Evolutionary conservation across 1,140 invertebrate genomes (phyloP), one percentile per base, ranked within the genome.

Genomic region (Polypedilum vanderplanki): DNA sequence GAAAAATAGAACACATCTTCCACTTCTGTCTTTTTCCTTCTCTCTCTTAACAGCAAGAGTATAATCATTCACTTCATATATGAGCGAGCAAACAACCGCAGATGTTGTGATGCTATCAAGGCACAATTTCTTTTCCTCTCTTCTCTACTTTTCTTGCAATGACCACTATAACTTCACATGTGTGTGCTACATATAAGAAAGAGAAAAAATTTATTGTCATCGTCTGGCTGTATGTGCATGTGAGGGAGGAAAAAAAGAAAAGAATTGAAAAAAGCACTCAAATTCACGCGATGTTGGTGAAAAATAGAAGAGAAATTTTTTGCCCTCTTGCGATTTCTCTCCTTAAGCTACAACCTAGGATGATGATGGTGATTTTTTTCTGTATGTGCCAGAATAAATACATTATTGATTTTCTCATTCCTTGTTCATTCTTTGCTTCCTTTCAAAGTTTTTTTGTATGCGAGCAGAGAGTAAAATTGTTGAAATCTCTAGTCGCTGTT

Each of bases 321-420:
- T n/a, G 46, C n/a, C n/a, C 46, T 57, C n/a, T n/a, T 57, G 46
- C 46, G 46, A 57, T 57, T 33, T 57, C 12, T 57, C 15, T 57
- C 46, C 46, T 9, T 57, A n/a, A n/a, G 12, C 46, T 57, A 33
- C 24, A 33, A 33, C 24, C 24, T 33, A 33, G 24, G 24, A 33
- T 33, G 24, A 33, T 33, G 24, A 33, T 33, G 24, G 24, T 33
- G 24, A 33, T 33, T 33, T 33, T 33, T 33, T 33, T 57, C n/a
- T 57, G 12, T 57, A 18, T 70, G 65, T 70, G 17, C 65, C 46
- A 70, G 65, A 70, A 70, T 70, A 70, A 70, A 70, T 70, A 20
- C 18, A 18, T 70, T 70, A 70, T 70, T 70, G 65, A 70, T 70
- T 70, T 70, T 70, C 65, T 22, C 65, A 70, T 22, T 20, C 65